phyloP scores from a whole-genome alignment of 2,888 invertebrate genomes.

The Archips crataeganus region DNA sequence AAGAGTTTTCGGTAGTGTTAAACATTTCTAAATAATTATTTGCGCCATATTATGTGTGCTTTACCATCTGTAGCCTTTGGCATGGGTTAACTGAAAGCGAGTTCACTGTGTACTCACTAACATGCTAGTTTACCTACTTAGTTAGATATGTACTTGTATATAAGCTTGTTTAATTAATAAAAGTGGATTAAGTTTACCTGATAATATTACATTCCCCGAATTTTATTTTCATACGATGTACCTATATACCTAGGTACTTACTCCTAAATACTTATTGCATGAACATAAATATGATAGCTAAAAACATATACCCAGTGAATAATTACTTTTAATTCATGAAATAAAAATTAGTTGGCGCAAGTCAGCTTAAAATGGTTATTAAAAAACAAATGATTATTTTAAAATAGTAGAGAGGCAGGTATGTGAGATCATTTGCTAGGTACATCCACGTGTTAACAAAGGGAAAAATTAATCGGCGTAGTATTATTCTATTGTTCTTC shows the following conservation, averaged over 20 bases:
- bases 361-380: too few species aligned
- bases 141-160: background rate
- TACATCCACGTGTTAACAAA: too few species aligned
- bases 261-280: background rate
- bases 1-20: background rate
- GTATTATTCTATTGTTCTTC: background rate
- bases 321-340: too few species aligned
- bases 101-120: background rate
- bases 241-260: background rate
- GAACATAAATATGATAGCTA: background rate
- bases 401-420: background rate
- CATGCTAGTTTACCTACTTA: background rate
- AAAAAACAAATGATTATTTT: too few species aligned
- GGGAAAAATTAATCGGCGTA: too few species aligned
- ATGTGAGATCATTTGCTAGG: too few species aligned
- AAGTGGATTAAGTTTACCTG: constrained; percentile 1
- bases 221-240: background rate
- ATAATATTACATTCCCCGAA: background rate
- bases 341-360: too few species aligned
- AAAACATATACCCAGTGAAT: too few species aligned
- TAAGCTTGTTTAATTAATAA: background rate
- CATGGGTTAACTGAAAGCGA: background rate
- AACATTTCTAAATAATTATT: background rate
- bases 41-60: background rate
- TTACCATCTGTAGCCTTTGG: background rate